These are phyloP conservation scores for Aphaenogaster rudis DNA, from an alignment of 1,140 invertebrate genomes.

Conservation along the genomic window DNA sequence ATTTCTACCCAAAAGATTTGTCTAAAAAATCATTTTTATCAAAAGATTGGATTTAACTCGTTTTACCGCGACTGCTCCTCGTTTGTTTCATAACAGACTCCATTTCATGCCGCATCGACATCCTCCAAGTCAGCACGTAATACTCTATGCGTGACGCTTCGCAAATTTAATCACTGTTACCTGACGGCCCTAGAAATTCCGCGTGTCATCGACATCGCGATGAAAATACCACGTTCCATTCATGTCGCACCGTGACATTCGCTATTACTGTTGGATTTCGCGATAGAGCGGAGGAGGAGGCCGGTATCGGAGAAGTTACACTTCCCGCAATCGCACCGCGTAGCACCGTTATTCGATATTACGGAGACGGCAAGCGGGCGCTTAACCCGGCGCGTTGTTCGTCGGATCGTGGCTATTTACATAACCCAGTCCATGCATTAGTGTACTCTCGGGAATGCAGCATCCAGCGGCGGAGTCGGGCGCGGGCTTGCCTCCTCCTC, in stretches of 20 bases:
- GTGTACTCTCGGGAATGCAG: constrained; percentile 46
- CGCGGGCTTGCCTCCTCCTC: neutral
- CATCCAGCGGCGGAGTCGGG: constrained; percentile 41
- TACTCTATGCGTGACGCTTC: neutral
- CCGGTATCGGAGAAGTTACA: constrained; percentile 23
- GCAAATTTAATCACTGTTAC: constrained; percentile 29
- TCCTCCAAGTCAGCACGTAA: neutral
- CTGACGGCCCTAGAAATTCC: constrained; percentile 12
- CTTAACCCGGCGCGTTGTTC: constrained; percentile 53
- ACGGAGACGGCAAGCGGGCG: constrained; percentile 12
- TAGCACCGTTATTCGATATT: constrained; percentile 59
- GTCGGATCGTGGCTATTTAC: constrained; percentile 53
- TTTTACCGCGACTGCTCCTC: neutral
- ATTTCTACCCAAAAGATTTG: neutral
- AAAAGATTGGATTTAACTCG: neutral
- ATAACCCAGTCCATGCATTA: constrained; percentile 54
- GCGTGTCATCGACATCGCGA: constrained; percentile 26
- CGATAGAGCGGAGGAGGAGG: neutral
- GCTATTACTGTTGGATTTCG: constrained; percentile 12
- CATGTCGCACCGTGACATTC: constrained; percentile 17
- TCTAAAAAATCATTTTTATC: neutral
- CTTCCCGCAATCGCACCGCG: constrained; percentile 25
- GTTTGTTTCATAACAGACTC: neutral
- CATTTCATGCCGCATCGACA: neutral
- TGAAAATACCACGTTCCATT: constrained; percentile 52